Conservation (phyloP, 2,113 vertebrate species). For the Platichthys stellatus region DNA sequence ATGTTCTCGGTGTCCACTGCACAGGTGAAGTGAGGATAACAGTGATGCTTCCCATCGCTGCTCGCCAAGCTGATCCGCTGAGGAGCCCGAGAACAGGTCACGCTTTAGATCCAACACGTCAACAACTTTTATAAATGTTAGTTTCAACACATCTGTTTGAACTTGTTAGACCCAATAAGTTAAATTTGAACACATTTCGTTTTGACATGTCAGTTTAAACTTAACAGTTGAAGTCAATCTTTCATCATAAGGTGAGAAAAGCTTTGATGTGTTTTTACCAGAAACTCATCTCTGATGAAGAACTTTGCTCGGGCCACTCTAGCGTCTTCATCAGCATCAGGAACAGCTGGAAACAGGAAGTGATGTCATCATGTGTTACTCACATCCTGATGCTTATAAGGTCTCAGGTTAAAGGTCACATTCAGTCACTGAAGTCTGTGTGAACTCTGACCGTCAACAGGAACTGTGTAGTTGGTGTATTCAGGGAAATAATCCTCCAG, state of each 20-base stretch:
- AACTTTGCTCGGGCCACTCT: constrained; percentile 72
- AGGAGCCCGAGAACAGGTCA: not conserved
- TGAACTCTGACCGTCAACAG: constrained; percentile 72
- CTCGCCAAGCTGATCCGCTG: constrained; percentile 97
- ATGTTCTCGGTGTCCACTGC: constrained; percentile 98
- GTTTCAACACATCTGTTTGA: too few species aligned
- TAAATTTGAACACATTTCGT: too few species aligned
- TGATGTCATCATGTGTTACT: not conserved
- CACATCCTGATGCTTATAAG: not conserved
- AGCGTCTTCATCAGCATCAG: constrained; percentile 69
- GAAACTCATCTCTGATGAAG: constrained; percentile 76
- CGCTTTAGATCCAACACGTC: not conserved
- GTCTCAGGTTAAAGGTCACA: too few species aligned
- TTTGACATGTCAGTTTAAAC: too few species aligned
- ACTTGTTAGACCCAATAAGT: too few species aligned
- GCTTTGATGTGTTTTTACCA: constrained; percentile 49
- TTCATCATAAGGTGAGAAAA: too few species aligned
- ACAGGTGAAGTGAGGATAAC: constrained; percentile 98
- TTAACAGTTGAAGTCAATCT: too few species aligned
- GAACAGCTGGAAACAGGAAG: constrained; percentile 54
- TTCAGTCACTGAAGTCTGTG: too few species aligned
- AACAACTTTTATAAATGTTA: not conserved
- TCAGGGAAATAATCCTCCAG: constrained; percentile 99
- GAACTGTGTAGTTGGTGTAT: constrained; percentile 90
- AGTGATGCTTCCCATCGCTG: constrained; percentile 91